phyloP scores from a whole-genome alignment of 1,140 invertebrate species.

The Steinernema feltiae region DNA sequence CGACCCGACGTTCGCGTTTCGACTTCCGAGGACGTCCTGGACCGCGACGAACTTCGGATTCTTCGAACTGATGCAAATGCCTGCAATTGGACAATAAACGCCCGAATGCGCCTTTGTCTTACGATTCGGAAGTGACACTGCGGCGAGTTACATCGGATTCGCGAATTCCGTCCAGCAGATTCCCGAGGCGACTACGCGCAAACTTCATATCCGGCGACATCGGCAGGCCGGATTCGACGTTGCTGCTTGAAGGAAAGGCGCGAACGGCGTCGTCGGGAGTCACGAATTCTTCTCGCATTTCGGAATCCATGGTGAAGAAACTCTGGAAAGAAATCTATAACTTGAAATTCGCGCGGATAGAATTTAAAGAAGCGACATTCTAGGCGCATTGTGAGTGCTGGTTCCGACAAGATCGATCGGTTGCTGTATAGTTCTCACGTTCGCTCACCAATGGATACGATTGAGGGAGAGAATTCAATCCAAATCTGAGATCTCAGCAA shows the following conservation, averaged over 20 bases:
- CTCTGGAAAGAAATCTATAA: not conserved
- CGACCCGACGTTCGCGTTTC: not conserved
- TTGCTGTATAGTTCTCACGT: no score
- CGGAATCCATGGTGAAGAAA: not conserved
- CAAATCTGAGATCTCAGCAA: not conserved
- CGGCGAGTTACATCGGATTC: not conserved
- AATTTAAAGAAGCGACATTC: no score
- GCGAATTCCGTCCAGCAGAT: not conserved
- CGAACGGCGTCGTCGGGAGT: not conserved
- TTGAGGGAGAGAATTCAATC: not conserved
- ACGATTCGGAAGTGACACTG: not conserved
- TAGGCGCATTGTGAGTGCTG: no score
- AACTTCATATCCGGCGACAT: slow-evolving; percentile 2
- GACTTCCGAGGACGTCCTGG: not conserved
- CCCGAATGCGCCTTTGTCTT: no score
- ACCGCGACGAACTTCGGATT: not conserved
- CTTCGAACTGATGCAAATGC: not conserved
- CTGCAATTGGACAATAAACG: not conserved
- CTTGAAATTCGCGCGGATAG: not conserved
- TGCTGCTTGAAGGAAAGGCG: not conserved
- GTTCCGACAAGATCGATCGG: no score
- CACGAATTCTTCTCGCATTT: not conserved
- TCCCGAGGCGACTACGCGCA: not conserved
- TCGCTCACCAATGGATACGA: not conserved
- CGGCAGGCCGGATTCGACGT: not conserved